Conservation (phyloP, 2,113 vertebrate species). For the Cromileptes altivelis region DNA sequence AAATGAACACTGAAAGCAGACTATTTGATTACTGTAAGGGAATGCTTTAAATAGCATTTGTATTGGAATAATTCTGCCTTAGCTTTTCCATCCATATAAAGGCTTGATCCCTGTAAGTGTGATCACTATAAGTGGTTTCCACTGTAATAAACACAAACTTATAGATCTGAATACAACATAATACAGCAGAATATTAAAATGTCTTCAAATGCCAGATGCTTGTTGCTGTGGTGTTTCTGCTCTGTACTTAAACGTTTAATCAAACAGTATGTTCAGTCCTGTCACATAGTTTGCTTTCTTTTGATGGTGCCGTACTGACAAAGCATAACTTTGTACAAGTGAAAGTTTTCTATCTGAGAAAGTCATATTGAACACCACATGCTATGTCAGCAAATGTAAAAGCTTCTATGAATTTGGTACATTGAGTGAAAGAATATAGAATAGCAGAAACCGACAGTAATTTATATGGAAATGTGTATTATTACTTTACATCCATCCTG, state of each 20-base stretch:
- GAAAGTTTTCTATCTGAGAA: neutral
- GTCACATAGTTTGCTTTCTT: neutral
- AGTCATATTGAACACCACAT: neutral
- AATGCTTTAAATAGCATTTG: too few species aligned
- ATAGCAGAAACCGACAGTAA: neutral
- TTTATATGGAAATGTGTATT: constrained; percentile 22
- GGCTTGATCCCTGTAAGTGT: too few species aligned
- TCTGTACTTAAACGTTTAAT: neutral
- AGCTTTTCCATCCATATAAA: too few species aligned
- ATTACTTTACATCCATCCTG: neutral
- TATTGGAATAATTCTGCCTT: too few species aligned
- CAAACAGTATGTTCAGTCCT: neutral
- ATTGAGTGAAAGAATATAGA: neutral
- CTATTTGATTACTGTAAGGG: too few species aligned
- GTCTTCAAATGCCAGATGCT: neutral
- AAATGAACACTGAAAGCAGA: too few species aligned
- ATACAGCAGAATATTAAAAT: neutral
- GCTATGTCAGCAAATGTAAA: neutral
- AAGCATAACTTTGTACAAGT: neutral
- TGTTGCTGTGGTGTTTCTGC: neutral
- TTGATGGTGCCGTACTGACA: neutral
- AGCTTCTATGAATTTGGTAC: neutral
- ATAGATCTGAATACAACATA: neutral
- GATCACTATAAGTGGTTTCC: too few species aligned
- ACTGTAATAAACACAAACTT: neutral